Evolutionary conservation across 2,888 invertebrate genomes (phyloP).

Genomic region (Eristalis arbustorum): DNA sequence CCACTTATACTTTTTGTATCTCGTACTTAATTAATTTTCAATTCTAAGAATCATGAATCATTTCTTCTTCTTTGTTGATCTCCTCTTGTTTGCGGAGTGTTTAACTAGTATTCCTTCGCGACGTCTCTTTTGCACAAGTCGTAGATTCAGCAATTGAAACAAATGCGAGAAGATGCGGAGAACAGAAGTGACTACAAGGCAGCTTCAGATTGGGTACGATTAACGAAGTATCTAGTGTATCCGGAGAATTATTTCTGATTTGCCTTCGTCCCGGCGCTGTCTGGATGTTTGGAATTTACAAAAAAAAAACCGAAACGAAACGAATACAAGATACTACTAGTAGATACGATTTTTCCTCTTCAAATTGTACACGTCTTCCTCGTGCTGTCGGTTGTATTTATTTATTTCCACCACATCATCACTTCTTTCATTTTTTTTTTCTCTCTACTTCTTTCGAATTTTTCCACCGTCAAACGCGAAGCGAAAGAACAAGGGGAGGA

Average conservation of each 20-base stretch:
- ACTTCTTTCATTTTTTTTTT: conserved; percentile 46
- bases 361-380: background rate
- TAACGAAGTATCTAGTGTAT: conserved; percentile 26
- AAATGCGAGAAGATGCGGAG: conserved; percentile 6
- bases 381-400: conserved; percentile 19
- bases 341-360: background rate
- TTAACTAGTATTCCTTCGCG: background rate
- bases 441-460: background rate
- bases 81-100: background rate
- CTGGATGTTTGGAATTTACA: background rate
- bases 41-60: conserved; percentile 60
- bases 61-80: conserved; percentile 10
- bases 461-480: conserved; percentile 40
- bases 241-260: conserved; percentile 31
- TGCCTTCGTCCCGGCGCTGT: background rate
- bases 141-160: conserved; percentile 14
- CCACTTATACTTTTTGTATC: conserved; percentile 22
- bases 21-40: conserved; percentile 48
- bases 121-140: conserved; percentile 2
- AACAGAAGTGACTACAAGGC: background rate
- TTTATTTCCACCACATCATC: conserved; percentile 67
- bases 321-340: background rate
- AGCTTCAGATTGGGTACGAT: background rate
- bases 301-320: no score
- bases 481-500: conserved; percentile 12